phyloP scores from a whole-genome alignment of 2,888 invertebrate genomes.

The Cosmorhoe ocellata region DNA sequence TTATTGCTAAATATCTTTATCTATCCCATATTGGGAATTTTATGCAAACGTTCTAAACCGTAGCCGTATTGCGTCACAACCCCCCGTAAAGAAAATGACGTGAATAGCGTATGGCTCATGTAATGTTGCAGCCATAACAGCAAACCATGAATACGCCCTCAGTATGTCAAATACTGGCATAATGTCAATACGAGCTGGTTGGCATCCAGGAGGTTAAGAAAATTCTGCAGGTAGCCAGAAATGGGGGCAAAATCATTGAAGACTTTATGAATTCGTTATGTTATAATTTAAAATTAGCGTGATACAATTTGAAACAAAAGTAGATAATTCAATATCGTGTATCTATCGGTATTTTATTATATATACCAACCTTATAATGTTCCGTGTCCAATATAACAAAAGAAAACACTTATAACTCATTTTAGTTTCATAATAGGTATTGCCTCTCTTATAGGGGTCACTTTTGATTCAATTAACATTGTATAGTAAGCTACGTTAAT shows the following conservation, averaged over 20 bases:
- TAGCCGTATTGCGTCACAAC: conserved; percentile 2
- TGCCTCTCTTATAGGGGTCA: background rate
- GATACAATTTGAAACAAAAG: no score
- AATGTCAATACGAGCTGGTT: no score
- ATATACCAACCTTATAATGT: no score
- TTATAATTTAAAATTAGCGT: no score
- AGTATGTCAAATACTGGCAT: conserved; percentile 1
- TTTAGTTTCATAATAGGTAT: background rate
- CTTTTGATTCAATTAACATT: conserved; percentile 7
- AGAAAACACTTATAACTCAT: background rate
- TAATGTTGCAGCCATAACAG: conserved; percentile 6
- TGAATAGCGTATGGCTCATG: conserved; percentile 1
- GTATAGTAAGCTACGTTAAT: conserved; percentile 6
- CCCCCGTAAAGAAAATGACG: background rate
- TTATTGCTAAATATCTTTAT: background rate
- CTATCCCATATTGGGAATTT: background rate
- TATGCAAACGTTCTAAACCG: background rate
- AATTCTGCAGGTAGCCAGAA: background rate
- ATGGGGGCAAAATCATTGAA: no score
- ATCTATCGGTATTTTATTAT: no score
- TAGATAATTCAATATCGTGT: no score
- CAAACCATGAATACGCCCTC: conserved; percentile 5
- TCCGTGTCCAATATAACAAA: no score
- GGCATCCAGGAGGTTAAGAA: no score
- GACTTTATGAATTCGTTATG: no score